Percentiles rank a stretch among this genome's conserved stretches.
Conservation (phyloP, 92 coral and sea anemone species). For the Porites divaricata region DNA sequence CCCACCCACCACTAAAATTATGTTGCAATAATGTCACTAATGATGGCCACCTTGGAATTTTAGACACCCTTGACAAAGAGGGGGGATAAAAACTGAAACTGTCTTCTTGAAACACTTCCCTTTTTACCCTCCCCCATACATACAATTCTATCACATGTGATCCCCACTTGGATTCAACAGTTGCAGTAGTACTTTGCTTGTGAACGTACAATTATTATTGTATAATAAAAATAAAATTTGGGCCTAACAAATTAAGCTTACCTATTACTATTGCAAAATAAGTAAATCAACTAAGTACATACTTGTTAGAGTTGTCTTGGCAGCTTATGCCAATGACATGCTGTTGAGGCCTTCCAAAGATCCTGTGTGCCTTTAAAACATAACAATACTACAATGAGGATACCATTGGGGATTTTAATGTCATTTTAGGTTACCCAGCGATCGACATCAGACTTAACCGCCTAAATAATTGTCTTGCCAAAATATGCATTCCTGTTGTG, state of each 20-base stretch:
- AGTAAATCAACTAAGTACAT: background rate
- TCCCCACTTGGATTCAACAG: too few relatives aligned
- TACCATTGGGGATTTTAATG: background rate
- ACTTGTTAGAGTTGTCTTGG: slow-evolving; percentile 26
- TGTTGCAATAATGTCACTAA: background rate
- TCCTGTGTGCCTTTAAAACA: slow-evolving; percentile 33
- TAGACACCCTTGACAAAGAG: background rate
- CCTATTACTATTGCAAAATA: background rate
- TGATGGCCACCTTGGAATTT: background rate
- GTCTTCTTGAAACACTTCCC: background rate
- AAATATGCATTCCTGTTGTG: slow-evolving; percentile 5
- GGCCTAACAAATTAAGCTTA: background rate
- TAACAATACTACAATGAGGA: slow-evolving; percentile 8
- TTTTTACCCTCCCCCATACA: too few relatives aligned
- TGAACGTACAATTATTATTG: background rate
- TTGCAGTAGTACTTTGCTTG: too few relatives aligned
- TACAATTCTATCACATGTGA: too few relatives aligned
- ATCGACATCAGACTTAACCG: background rate
- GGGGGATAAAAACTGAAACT: background rate
- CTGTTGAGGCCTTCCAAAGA: slow-evolving; percentile 28
- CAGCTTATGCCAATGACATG: slow-evolving; percentile 24
- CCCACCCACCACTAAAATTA: background rate
- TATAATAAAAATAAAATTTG: slow-evolving; percentile 3
- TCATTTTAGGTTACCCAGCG: background rate
- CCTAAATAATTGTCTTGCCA: slow-evolving; percentile 10